These are phyloP conservation scores for Drosophila takahashii DNA, from an alignment of 1,140 invertebrate species.

Conservation along the genomic window DNA sequence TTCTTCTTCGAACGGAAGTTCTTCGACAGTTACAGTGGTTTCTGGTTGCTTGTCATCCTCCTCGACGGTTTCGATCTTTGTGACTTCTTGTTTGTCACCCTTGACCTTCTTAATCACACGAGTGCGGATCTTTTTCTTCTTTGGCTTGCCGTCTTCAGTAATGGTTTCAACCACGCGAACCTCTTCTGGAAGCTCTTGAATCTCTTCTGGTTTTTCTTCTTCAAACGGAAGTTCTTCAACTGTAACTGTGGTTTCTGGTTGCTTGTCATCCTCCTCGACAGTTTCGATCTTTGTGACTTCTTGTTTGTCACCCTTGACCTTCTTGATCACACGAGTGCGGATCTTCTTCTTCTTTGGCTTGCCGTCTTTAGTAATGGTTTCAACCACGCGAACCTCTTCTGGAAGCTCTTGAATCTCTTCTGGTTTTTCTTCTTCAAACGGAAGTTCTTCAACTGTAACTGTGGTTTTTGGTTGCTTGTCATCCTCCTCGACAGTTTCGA, in stretches of 20 bases:
- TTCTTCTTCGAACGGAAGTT: background rate
- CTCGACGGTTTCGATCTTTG: slow-evolving; percentile 2
- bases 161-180: slow-evolving; percentile 1
- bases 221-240: background rate
- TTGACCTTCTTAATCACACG: slow-evolving; percentile 8
- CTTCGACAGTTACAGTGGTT: slow-evolving; percentile 1
- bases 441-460: background rate
- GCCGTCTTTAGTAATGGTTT: background rate
- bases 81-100: slow-evolving; percentile 8
- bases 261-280: slow-evolving; percentile 1
- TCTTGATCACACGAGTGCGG: slow-evolving; percentile 1
- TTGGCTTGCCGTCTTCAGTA: slow-evolving; percentile 8
- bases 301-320: slow-evolving; percentile 6
- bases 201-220: background rate
- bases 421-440: background rate
- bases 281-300: slow-evolving; percentile 1
- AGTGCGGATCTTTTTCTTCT: slow-evolving; percentile 18
- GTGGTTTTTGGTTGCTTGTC: background rate
- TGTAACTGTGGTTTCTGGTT: background rate
- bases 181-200: slow-evolving; percentile 1
- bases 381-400: slow-evolving; percentile 1
- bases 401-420: slow-evolving; percentile 1
- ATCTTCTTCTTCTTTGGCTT: slow-evolving; percentile 10
- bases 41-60: background rate
- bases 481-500: slow-evolving; percentile 1